A percentile compares a stretch with the other conserved stretches of the same genome.
phyloP scores from a whole-genome alignment of 2,113 vertebrate species.

The Oryzias curvinotus region DNA sequence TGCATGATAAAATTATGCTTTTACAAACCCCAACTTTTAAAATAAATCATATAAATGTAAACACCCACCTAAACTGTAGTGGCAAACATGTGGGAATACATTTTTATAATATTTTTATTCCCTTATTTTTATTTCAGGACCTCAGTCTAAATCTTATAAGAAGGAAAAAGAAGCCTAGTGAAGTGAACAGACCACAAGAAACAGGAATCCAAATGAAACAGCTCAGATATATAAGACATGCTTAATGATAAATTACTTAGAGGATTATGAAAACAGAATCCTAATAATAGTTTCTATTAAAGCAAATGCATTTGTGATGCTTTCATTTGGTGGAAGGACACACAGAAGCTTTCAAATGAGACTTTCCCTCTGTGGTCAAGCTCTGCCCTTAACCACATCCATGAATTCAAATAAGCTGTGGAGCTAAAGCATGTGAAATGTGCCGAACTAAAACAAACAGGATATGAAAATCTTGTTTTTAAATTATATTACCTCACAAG shows the following conservation, averaged over 20 bases:
- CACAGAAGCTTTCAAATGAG: slow-evolving; percentile 28
- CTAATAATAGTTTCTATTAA: neutral
- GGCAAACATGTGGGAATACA: neutral
- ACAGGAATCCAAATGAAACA: neutral
- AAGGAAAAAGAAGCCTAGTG: neutral
- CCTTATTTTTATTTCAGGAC: neutral
- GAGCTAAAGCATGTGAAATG: slow-evolving; percentile 19
- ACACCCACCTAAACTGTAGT: neutral
- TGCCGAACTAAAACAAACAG: neutral
- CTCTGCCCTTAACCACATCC: slow-evolving; percentile 64
- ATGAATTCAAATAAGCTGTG: slow-evolving; percentile 65
- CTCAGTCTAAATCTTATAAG: neutral
- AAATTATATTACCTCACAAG: neutral
- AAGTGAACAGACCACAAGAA: neutral
- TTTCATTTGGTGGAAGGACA: slow-evolving; percentile 22
- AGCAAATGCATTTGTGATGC: neutral
- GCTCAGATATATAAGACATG: neutral
- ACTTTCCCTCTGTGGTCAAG: slow-evolving; percentile 49
- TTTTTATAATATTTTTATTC: neutral
- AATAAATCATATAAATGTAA: too few relatives aligned
- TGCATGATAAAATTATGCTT: too few relatives aligned
- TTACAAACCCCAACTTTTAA: too few relatives aligned
- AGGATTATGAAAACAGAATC: neutral
- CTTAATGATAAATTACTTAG: neutral
- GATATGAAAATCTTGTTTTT: neutral